phyloP scores from a whole-genome alignment of 2,113 vertebrate genomes.

The Semnornis frantzii region DNA sequence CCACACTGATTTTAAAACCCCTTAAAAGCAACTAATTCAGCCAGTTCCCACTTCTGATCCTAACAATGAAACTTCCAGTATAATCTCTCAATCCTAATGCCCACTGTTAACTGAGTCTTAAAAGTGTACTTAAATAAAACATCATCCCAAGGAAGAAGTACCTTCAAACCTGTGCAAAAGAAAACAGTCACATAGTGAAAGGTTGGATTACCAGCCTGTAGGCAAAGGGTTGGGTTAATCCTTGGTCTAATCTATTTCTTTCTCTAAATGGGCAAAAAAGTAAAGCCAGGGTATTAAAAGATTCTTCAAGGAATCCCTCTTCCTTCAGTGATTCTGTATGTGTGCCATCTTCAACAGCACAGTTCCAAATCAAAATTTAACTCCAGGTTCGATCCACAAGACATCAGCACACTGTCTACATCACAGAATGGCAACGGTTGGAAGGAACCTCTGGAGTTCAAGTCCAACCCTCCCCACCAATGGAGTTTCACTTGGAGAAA shows the following conservation, averaged over 20 bases:
- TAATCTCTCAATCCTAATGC: background rate
- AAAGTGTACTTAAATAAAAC: background rate
- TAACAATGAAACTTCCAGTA: background rate
- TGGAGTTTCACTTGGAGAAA: too few species aligned
- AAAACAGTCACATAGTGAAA: background rate
- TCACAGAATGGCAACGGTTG: too few species aligned
- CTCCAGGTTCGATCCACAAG: background rate
- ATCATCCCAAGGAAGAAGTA: background rate
- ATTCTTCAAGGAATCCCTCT: background rate
- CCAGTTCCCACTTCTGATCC: background rate
- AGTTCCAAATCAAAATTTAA: background rate
- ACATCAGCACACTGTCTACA: background rate
- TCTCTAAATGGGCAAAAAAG: background rate
- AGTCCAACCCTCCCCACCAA: too few species aligned
- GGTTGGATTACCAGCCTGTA: background rate
- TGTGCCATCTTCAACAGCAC: background rate
- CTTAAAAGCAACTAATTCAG: background rate
- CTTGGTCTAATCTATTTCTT: background rate
- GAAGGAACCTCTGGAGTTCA: too few species aligned
- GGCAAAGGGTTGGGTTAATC: background rate
- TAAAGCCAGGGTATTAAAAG: background rate
- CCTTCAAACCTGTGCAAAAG: background rate
- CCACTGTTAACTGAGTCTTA: background rate
- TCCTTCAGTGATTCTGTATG: background rate
- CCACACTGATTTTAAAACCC: background rate